Evolutionary conservation across 1,140 invertebrate species (phyloP).

Genomic region (Lepidurus couesii): DNA sequence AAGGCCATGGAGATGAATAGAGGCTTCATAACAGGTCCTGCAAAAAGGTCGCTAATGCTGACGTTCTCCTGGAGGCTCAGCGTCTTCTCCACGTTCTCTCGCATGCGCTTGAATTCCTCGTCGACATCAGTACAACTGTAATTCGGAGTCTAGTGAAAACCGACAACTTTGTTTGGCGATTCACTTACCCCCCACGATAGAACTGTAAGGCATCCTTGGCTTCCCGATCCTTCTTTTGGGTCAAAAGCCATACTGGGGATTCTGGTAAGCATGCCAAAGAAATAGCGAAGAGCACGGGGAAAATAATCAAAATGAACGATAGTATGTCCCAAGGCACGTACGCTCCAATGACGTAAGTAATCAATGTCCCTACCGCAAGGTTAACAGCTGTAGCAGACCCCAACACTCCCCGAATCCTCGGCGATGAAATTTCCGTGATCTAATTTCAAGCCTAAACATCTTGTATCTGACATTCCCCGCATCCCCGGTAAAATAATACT

Average conservation of each 20-base stretch:
- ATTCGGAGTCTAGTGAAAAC: neutral
- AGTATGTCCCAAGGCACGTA: conserved; percentile 60
- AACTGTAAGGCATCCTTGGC: conserved; percentile 41
- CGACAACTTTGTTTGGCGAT: neutral
- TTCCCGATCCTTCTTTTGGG: conserved; percentile 43
- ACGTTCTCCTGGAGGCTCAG: neutral
- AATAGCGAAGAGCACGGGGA: conserved; percentile 56
- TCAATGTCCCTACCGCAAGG: conserved; percentile 66
- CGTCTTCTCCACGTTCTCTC: conserved; percentile 10
- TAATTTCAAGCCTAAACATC: conserved; percentile 44
- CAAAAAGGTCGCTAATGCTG: neutral
- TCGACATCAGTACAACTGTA: conserved; percentile 4
- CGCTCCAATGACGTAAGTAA: conserved; percentile 47
- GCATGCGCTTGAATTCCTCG: conserved; percentile 6
- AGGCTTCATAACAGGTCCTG: neutral
- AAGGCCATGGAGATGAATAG: conserved; percentile 44
- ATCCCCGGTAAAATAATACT: conserved; percentile 39
- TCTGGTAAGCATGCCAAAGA: conserved; percentile 48
- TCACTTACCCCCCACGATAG: conserved; percentile 42
- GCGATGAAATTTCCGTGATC: conserved; percentile 60
- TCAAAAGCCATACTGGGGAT: too few species aligned
- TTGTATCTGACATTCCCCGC: neutral
- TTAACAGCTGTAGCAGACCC: conserved; percentile 76
- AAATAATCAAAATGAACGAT: conserved; percentile 55
- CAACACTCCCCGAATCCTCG: conserved; percentile 62